Conservation (phyloP, 1,140 invertebrate genomes). For the Tigriopus japonicus region DNA sequence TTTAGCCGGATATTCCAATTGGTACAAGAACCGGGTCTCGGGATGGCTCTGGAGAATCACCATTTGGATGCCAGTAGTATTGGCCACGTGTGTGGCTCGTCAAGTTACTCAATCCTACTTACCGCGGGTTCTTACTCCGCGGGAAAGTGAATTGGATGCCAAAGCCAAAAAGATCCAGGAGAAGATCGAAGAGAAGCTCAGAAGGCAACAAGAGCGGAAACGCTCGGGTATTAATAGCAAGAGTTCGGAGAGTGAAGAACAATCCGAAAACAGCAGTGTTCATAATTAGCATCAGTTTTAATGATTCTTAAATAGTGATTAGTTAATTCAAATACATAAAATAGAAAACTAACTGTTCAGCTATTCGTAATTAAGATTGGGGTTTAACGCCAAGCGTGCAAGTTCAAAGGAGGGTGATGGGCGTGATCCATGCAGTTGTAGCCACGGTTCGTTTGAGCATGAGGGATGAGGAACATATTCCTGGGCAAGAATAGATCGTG, state of each 20-base stretch:
- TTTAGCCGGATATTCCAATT: conserved; percentile 9
- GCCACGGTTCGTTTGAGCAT: too few relatives aligned
- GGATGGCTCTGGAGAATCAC: background rate
- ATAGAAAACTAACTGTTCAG: too few relatives aligned
- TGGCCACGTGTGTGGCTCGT: background rate
- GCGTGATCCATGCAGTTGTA: too few relatives aligned
- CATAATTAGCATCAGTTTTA: too few relatives aligned
- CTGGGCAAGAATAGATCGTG: conserved; percentile 29
- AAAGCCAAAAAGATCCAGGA: background rate
- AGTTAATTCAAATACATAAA: too few relatives aligned
- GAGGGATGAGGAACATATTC: background rate
- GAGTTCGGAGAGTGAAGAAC: too few relatives aligned
- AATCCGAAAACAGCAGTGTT: too few relatives aligned
- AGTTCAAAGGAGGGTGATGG: too few relatives aligned
- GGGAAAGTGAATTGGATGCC: background rate
- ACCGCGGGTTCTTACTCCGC: background rate
- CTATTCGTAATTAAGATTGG: too few relatives aligned
- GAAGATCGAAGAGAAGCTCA: background rate
- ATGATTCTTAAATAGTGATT: too few relatives aligned
- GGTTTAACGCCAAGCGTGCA: too few relatives aligned
- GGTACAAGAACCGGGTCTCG: background rate
- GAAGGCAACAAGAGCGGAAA: background rate
- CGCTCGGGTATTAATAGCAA: too few relatives aligned
- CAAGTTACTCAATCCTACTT: conserved; percentile 7
- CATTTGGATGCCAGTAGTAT: background rate